Conservation (phyloP, 2,888 invertebrate species). For the Odontocerum albicorne region DNA sequence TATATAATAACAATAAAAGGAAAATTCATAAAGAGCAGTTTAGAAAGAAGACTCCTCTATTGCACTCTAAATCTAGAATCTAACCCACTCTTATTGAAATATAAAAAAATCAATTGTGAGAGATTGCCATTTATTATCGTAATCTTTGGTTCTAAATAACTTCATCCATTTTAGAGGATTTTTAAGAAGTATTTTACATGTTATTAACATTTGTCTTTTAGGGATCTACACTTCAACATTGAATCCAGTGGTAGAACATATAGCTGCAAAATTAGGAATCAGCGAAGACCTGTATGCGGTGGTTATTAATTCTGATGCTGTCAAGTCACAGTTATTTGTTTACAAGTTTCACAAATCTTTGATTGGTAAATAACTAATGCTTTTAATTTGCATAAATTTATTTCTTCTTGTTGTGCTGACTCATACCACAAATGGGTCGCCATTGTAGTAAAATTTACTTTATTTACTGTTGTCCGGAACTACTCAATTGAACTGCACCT, state of each 20-base stretch:
- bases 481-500: too few relatives aligned
- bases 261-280: not conserved
- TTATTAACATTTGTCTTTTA: not conserved
- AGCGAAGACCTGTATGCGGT: not conserved
- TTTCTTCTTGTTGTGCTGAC: too few relatives aligned
- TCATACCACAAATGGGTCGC: too few relatives aligned
- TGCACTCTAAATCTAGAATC: too few relatives aligned
- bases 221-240: not conserved
- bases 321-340: not conserved
- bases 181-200: not conserved
- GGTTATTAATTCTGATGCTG: not conserved
- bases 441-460: too few relatives aligned
- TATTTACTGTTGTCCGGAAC: too few relatives aligned
- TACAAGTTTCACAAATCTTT: slow-evolving; percentile 9
- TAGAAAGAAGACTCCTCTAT: too few relatives aligned
- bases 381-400: not conserved
- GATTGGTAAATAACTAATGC: not conserved
- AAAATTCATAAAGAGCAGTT: too few relatives aligned
- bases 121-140: not conserved
- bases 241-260: not conserved
- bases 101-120: too few relatives aligned
- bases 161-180: not conserved
- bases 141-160: not conserved
- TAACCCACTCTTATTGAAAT: too few relatives aligned
- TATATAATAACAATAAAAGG: too few relatives aligned